phyloP scores from a whole-genome alignment of 2,797 vertebrate genomes.

The Tangara arthus region DNA sequence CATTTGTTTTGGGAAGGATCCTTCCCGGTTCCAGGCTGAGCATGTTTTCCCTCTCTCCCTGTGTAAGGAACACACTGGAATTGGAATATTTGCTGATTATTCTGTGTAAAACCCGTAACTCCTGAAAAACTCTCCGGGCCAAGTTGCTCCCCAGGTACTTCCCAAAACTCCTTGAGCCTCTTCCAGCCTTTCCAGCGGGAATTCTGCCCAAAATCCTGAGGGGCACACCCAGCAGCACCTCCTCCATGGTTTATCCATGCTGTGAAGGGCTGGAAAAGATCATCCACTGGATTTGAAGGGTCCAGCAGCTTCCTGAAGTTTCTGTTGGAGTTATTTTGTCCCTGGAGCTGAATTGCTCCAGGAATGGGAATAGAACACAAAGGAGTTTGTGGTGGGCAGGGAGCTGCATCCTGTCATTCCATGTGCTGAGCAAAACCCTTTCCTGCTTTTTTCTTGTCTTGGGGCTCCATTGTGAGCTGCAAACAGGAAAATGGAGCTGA shows the following conservation, averaged over 20 bases:
- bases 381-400: constrained; percentile 20
- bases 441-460: constrained; percentile 52
- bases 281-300: neutral
- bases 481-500: constrained; percentile 42
- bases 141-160: neutral
- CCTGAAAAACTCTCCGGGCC: neutral
- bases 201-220: neutral
- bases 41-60: neutral
- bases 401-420: constrained; percentile 40
- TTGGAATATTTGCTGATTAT: neutral
- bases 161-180: neutral
- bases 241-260: neutral
- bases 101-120: neutral
- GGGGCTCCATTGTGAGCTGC: constrained; percentile 59
- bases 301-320: neutral
- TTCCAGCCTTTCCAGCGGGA: rapidly evolving
- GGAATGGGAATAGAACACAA: constrained; percentile 37
- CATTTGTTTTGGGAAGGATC: neutral
- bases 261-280: neutral
- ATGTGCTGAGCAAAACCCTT: constrained; percentile 59
- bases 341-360: neutral
- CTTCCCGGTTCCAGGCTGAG: neutral
- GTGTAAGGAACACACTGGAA: neutral
- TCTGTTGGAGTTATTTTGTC: neutral
- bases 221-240: neutral